Evolutionary conservation across 2,113 vertebrate genomes (phyloP), one percentile per base, ranked within the genome.

Genomic region (Tetrax tetrax): DNA sequence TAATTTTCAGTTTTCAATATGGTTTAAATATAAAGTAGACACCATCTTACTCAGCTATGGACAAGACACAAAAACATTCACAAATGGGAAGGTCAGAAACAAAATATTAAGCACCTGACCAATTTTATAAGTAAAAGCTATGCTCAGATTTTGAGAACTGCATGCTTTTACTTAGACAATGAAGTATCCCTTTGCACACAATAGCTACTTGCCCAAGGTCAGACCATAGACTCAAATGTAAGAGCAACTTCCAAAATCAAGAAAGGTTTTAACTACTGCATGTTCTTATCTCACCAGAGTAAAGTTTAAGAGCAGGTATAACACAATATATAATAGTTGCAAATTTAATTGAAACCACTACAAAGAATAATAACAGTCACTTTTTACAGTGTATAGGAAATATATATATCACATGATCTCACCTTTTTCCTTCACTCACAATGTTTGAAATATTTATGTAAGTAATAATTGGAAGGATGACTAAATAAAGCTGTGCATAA

Each of bases 381-480:
- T 74, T 71, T 85, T 92, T 63, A 43, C 8, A 63, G 16, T 33
- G 41, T 63, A 63, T 50, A 78, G 37, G 60, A 88, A 95, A 72
- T 20, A 79, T 37, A 69, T 53, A 59, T 16, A n/a, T 23, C 51
- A 81, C 7, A 45, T 8, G 74, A 37, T 59, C 29, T 69, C 14
- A 31, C 14, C 50, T 83, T 91, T 90, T 89, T 53, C 10, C 48
- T 50, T 14, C 37, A 59, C 25, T 88, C 16, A 22, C 21, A 45
- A 24, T 38, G 4, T 81, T 33, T 93, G 59, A 92, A 93, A 90
- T 92, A 94, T 96, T 94, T 95, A 83, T 75, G 51, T 51, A 66
- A 82, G 45, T 47, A 92, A 54, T 57, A 95, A 91, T 88, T 80
- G n/a, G 63, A 83, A 92, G 31, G 23, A 88, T 83, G 75, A 93